Evolutionary conservation across 2,888 invertebrate genomes (phyloP).

Genomic region (Diarsia brunnea): DNA sequence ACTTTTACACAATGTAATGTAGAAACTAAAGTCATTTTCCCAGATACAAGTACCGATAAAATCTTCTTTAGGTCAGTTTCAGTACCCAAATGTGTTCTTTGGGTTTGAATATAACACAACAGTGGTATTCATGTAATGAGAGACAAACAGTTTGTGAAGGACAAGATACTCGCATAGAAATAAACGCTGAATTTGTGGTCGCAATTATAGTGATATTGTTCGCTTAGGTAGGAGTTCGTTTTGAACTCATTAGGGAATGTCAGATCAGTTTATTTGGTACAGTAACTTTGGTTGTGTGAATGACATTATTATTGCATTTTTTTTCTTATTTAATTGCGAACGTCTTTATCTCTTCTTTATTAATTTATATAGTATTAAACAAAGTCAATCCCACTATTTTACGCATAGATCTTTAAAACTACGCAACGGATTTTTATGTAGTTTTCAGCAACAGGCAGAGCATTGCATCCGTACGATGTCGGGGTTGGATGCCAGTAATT

Average conservation of each 20-base stretch:
- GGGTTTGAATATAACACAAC: slow-evolving; percentile 38
- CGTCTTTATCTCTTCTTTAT: too few species aligned
- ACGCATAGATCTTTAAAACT: too few species aligned
- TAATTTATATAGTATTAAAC: too few species aligned
- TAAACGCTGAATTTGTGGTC: slow-evolving; percentile 8
- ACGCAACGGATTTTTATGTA: too few species aligned
- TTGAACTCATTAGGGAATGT: slow-evolving; percentile 10
- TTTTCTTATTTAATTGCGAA: background rate
- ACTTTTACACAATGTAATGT: background rate
- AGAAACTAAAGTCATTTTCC: slow-evolving; percentile 17
- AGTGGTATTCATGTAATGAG: slow-evolving; percentile 35
- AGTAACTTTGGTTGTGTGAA: background rate
- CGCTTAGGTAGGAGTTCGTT: background rate
- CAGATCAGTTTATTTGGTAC: background rate
- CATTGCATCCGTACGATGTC: too few species aligned
- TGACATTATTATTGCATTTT: background rate
- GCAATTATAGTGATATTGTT: background rate
- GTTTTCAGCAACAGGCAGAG: too few species aligned
- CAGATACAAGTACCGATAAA: background rate
- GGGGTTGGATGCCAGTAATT: too few species aligned
- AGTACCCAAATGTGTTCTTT: slow-evolving; percentile 37
- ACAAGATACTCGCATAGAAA: background rate
- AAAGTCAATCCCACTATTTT: too few species aligned
- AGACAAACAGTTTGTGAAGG: slow-evolving; percentile 32
- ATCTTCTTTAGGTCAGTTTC: slow-evolving; percentile 33